Percentiles rank a stretch among this genome's conserved stretches.
These are phyloP conservation scores for Sminthurinus signatus DNA, from an alignment of 1,140 invertebrate genomes.

Conservation along the genomic window DNA sequence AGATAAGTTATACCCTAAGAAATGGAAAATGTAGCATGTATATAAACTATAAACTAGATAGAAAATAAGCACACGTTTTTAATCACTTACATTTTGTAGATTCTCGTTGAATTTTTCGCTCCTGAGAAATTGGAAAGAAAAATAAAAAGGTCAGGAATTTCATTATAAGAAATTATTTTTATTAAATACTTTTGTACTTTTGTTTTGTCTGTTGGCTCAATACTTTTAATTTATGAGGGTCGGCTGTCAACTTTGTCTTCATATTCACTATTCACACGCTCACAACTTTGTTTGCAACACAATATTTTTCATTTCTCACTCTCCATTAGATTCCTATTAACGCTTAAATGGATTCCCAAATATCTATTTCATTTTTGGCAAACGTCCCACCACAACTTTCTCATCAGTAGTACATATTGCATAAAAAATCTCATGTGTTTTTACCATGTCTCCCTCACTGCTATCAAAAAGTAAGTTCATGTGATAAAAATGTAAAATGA, in stretches of 20 bases:
- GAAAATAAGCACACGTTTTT: not conserved
- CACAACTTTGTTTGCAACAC: not conserved
- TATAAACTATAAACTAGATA: not conserved
- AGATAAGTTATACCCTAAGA: not conserved
- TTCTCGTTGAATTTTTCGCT: constrained; percentile 10
- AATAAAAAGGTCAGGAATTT: not conserved
- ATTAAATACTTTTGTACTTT: not conserved
- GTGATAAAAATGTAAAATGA: too few species aligned
- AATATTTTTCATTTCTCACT: not conserved
- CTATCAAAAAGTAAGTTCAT: too few species aligned
- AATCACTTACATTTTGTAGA: not conserved
- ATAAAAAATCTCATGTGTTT: too few species aligned
- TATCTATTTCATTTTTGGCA: too few species aligned
- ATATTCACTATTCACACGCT: not conserved
- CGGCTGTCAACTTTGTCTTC: not conserved
- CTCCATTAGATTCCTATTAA: too few species aligned
- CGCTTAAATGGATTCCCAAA: too few species aligned
- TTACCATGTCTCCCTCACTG: too few species aligned
- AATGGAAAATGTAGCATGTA: not conserved
- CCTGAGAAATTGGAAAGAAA: constrained; percentile 1
- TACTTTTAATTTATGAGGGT: not conserved
- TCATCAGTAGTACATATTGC: too few species aligned
- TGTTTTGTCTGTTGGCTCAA: not conserved
- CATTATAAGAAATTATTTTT: not conserved
- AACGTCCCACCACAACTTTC: too few species aligned